These are phyloP conservation scores for Siderastrea radians DNA, from an alignment of 92 coral and sea anemone genomes.

Conservation along the genomic window DNA sequence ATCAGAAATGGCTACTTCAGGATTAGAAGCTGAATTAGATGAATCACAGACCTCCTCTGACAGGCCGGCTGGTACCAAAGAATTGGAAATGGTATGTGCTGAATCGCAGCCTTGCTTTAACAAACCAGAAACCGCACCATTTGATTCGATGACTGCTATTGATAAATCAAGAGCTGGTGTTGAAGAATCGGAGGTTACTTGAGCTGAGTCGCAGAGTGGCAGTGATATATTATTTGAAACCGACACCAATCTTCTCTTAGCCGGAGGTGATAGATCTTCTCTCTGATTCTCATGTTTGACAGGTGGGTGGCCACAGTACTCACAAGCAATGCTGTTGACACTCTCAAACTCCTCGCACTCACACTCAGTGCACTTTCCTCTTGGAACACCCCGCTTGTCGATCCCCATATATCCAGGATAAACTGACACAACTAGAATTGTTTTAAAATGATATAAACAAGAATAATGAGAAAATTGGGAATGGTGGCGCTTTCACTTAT, in stretches of 20 bases:
- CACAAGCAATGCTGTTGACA: slow-evolving; percentile 39
- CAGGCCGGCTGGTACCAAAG: slow-evolving; percentile 25
- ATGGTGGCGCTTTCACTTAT: too few species aligned
- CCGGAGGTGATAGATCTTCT: slow-evolving; percentile 37
- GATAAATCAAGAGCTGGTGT: slow-evolving; percentile 26
- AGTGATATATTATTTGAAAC: slow-evolving; percentile 17
- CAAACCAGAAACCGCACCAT: not conserved
- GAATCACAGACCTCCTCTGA: slow-evolving; percentile 25
- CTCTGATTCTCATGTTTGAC: slow-evolving; percentile 37
- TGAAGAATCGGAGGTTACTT: slow-evolving; percentile 24
- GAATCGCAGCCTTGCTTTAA: slow-evolving; percentile 12
- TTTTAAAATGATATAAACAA: slow-evolving; percentile 12
- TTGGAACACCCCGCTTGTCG: slow-evolving; percentile 43
- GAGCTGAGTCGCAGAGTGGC: slow-evolving; percentile 28
- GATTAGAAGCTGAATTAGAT: slow-evolving; percentile 22
- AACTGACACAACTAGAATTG: slow-evolving; percentile 22
- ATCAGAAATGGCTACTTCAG: slow-evolving; percentile 28
- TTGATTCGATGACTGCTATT: slow-evolving; percentile 4
- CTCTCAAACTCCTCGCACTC: slow-evolving; percentile 45
- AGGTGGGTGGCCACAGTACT: slow-evolving; percentile 45
- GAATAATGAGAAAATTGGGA: too few species aligned
- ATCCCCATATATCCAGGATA: slow-evolving; percentile 29
- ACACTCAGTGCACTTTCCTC: slow-evolving; percentile 36
- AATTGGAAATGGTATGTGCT: slow-evolving; percentile 3
- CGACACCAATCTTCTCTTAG: slow-evolving; percentile 28